These are phyloP conservation scores for Myiothlypis coronata DNA, from an alignment of 2,797 vertebrate species.

Conservation along the genomic window DNA sequence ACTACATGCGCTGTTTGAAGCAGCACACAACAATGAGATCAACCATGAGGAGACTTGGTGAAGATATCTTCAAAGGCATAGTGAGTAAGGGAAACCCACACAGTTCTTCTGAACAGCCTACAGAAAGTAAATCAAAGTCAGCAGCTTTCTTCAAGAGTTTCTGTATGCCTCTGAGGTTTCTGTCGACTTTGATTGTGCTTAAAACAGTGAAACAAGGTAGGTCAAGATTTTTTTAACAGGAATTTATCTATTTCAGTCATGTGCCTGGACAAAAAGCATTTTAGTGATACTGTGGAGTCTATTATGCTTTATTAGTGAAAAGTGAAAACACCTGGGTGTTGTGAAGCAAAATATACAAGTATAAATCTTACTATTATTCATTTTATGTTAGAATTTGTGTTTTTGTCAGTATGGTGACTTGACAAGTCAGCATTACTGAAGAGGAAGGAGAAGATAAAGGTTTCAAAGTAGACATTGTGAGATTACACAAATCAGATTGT, in stretches of 20 bases:
- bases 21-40: slow-evolving; percentile 78
- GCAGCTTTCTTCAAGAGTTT: slow-evolving; percentile 80
- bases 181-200: slow-evolving; percentile 85
- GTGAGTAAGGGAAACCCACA: slow-evolving; percentile 28
- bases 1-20: background rate
- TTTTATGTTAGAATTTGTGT: background rate
- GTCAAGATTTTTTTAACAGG: background rate
- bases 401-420: background rate
- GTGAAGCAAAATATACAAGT: background rate
- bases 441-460: background rate
- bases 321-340: background rate
- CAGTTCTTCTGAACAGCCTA: slow-evolving; percentile 9
- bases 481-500: background rate
- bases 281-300: background rate
- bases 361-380: background rate
- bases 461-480: background rate
- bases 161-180: slow-evolving; percentile 78
- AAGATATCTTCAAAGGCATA: slow-evolving; percentile 82
- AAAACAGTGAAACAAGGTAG: slow-evolving; percentile 88
- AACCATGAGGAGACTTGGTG: slow-evolving; percentile 83
- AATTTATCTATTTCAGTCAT: background rate
- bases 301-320: background rate
- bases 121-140: slow-evolving; percentile 62
- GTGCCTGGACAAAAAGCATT: background rate
- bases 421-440: background rate